Evolutionary conservation across 2,113 vertebrate species (phyloP), one percentile per base, ranked within the genome.

Genomic region (Chascanopsetta lugubris): DNA sequence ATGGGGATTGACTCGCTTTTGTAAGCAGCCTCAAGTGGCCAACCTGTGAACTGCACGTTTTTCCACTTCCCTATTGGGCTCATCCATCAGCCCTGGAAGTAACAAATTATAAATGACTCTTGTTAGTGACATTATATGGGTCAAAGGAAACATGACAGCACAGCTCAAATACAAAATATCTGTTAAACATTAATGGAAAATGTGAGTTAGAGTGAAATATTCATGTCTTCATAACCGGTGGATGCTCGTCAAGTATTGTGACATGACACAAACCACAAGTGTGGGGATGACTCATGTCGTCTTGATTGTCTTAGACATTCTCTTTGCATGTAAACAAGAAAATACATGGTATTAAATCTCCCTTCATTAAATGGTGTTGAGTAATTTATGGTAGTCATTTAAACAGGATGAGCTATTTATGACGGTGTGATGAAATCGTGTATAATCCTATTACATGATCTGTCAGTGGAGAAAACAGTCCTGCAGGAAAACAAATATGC

Each of bases 381-480:
- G 18, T 63, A 42, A 54, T 69, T 61, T 22, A 71, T 73, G 32
- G 13, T 15, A 58, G 42, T 67, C 62, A 79, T 82, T 79, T 72
- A 38, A 69, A 34, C 40, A 53, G 50, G 61, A 55, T 70, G 25
- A 64, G 42, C 73, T 57, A 68, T 74, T 46, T 57, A 13, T 78
- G 67, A 29, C 47, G 42, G 36, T 53, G 20, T 69, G 69, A 76
- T 81, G 49, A 74, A 81, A 73, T 68, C 70, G 48, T 79, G 59
- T 68, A 77, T 61, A 77, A 80, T 36, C 18, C 61, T 49, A 32
- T 48, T 80, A 81, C 7, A 82, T 82, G 58, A 80, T 59, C 50
- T 70, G 62, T 65, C 36, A 22, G 17, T 1, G 12, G 56, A 42
- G 69, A 29, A 60, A 53, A 32, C 8, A 12, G 34, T 55, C 26